Base-by-base conservation (phyloP, 1,140 invertebrate species). In the Trinorchestia longiramus region DNA sequence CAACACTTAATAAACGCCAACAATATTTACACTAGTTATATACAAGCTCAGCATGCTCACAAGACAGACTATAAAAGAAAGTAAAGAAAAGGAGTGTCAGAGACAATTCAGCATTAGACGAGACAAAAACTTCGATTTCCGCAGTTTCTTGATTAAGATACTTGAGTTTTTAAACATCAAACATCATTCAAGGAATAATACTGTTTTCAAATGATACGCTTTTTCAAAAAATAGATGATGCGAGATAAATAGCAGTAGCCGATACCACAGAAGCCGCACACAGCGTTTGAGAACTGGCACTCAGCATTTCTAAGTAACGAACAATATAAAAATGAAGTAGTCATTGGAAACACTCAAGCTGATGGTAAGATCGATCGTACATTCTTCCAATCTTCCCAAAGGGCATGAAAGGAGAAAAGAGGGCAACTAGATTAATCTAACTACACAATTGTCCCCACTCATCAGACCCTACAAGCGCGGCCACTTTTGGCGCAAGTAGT, bases 1-100 rank as follows among this genome's bases (percentile, higher is more conserved):
- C n/a, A 94, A 94, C 36, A 43, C 92, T 94, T 94, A 94, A 94
- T 94, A 94, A 44, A 47, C 92, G 40, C 92, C 92, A 94, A 94
- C 92, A 94, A 94, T 94, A 94, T 94, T 45, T 94, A 94, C 44
- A 94, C 36, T 11, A 94, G 43, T 94, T 94, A 94, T 94, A 43
- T 94, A 94, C 92, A 94, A 47, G 44, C 40, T 43, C 15, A 45
- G 92, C 92, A 43, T 91, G 62, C 62, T 77, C 62, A 77, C 28
- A 36, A 28, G 62, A 77, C 15, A 11, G 28, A 77, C 28, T 77
- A 36, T 53, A 8, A 53, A 53, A 77, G 3, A 15, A 77, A 36
- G 62, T 77, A 28, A 77, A 77, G 62, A 3, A 77, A 19, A 77
- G 36, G 28, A 77, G 62, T 77, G 1, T 1, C 36, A 77, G 11